Conservation (phyloP, 1,140 invertebrate species). For the Cyrtorhinus lividipennis region DNA sequence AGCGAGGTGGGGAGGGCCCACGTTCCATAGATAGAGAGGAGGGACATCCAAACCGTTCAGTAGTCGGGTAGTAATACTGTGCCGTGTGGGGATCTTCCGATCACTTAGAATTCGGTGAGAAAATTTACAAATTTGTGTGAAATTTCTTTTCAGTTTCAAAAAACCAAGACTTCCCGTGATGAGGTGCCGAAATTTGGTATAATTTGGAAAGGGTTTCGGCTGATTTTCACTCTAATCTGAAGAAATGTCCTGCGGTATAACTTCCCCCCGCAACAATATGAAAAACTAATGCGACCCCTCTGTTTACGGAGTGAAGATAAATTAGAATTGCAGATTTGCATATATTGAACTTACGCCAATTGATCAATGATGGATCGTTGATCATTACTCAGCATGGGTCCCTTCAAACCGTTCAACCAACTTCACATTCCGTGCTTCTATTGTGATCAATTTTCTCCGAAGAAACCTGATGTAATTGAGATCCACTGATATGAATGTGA, state of each 20-base stretch:
- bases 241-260: background rate
- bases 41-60: background rate
- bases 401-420: no score
- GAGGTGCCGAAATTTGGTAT: no score
- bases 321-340: no score
- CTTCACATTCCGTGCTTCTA: background rate
- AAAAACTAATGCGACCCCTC: no score
- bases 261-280: background rate
- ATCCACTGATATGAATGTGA: no score
- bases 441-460: background rate
- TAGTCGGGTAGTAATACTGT: conserved; percentile 8
- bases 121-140: background rate
- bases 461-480: no score
- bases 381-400: no score
- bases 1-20: background rate
- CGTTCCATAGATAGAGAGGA: conserved; percentile 5
- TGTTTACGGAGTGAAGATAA: no score
- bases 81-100: conserved; percentile 3
- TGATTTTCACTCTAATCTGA: background rate
- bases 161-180: no score
- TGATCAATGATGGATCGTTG: no score
- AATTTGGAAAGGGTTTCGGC: background rate
- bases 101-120: background rate
- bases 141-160: background rate
- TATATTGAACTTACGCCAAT: no score